phyloP scores from a whole-genome alignment of 2,888 invertebrate genomes.

The Altica lythri region DNA sequence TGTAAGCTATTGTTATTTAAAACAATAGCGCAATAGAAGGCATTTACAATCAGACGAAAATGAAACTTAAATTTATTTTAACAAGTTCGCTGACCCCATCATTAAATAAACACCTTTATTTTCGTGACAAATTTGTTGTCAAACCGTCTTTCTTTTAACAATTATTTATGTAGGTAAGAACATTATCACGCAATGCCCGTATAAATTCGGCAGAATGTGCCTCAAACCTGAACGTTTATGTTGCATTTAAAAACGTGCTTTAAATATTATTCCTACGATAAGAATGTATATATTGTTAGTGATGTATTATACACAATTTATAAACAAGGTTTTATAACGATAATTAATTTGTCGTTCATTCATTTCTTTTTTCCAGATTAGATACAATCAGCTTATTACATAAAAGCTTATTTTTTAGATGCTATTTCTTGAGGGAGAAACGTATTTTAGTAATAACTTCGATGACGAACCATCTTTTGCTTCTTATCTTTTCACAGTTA shows the following conservation, averaged over 20 bases:
- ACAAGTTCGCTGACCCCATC: neutral
- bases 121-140: slow-evolving; percentile 10
- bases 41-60: too few relatives aligned
- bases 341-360: too few relatives aligned
- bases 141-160: neutral
- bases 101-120: slow-evolving; percentile 7
- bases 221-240: neutral
- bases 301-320: neutral
- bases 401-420: neutral
- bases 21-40: neutral
- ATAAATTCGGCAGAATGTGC: slow-evolving; percentile 2
- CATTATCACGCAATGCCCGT: slow-evolving; percentile 12
- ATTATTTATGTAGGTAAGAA: slow-evolving; percentile 12
- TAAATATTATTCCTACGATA: neutral
- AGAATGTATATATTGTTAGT: neutral
- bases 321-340: too few relatives aligned
- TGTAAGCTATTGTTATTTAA: too few relatives aligned
- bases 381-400: too few relatives aligned
- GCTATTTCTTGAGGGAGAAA: neutral
- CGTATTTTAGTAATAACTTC: neutral
- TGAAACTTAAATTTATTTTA: slow-evolving; percentile 1
- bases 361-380: too few relatives aligned
- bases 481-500: slow-evolving; percentile 3
- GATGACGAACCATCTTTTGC: slow-evolving; percentile 13
- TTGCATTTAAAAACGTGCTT: slow-evolving; percentile 3